A percentile compares a stretch with the other conserved stretches of the same genome.
phyloP scores from a whole-genome alignment of 2,797 vertebrate species.

The Crenuchus spilurus region DNA sequence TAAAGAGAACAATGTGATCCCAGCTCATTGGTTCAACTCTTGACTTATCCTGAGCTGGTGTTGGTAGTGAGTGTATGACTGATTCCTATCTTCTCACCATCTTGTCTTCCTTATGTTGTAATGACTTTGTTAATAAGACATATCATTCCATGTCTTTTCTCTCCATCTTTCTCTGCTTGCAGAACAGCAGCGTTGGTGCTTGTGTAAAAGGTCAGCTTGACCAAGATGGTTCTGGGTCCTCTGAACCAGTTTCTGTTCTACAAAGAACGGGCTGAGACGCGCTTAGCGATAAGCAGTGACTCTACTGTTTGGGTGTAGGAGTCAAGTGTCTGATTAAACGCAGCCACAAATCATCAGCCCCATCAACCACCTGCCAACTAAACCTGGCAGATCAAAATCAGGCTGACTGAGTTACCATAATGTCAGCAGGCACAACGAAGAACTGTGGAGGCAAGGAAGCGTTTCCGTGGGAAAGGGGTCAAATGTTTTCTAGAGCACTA shows the following conservation, averaged over 20 bases:
- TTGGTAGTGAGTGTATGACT: constrained; percentile 29
- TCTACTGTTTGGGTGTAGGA: constrained; percentile 51
- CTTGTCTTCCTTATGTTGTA: constrained; percentile 43
- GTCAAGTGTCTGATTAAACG: constrained; percentile 53
- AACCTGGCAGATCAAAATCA: constrained; percentile 47
- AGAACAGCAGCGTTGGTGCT: constrained; percentile 33
- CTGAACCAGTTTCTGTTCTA: constrained; percentile 47
- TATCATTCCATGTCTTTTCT: constrained; percentile 38
- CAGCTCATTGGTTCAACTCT: constrained; percentile 50
- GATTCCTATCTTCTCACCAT: constrained; percentile 47
- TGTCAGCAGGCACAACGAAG: constrained; percentile 53
- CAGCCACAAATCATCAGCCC: constrained; percentile 49
- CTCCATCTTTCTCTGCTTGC: constrained; percentile 25
- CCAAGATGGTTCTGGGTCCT: constrained; percentile 44
- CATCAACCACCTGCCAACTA: constrained; percentile 50
- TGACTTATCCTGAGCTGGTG: constrained; percentile 49
- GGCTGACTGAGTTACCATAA: constrained; percentile 45
- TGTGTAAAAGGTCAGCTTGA: constrained; percentile 48
- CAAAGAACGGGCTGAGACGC: constrained; percentile 50
- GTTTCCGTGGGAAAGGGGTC: constrained; percentile 72
- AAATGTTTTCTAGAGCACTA: constrained; percentile 60
- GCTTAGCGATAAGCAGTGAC: constrained; percentile 46
- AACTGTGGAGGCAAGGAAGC: constrained; percentile 44
- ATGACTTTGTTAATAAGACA: constrained; percentile 49
- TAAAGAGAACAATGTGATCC: constrained; percentile 58